phyloP scores from a whole-genome alignment of 2,888 invertebrate species.

The Furcula furcula region DNA sequence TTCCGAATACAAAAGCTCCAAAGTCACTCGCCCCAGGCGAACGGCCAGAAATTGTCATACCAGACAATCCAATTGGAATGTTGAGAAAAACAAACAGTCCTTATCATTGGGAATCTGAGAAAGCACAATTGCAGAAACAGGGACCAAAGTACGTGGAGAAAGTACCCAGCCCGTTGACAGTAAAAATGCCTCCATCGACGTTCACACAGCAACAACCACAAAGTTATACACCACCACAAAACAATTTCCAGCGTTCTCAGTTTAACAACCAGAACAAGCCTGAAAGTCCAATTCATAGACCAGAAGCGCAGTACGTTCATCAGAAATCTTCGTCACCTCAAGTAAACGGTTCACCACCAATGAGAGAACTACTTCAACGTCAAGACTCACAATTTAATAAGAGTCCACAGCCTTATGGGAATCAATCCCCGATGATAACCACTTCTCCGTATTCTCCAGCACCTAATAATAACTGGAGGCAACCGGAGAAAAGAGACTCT shows the following conservation, averaged over 20 bases:
- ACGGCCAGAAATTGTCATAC: slow-evolving; percentile 88
- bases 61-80: slow-evolving; percentile 87
- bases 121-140: slow-evolving; percentile 77
- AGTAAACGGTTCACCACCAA: slow-evolving; percentile 56
- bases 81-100: slow-evolving; percentile 86
- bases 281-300: slow-evolving; percentile 72
- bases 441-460: slow-evolving; percentile 64
- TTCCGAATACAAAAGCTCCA: slow-evolving; percentile 70
- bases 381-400: slow-evolving; percentile 79
- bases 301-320: slow-evolving; percentile 73
- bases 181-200: slow-evolving; percentile 65
- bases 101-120: slow-evolving; percentile 83
- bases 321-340: slow-evolving; percentile 60
- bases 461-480: slow-evolving; percentile 73
- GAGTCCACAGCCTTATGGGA: slow-evolving; percentile 71
- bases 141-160: slow-evolving; percentile 76
- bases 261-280: slow-evolving; percentile 53
- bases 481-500: slow-evolving; percentile 71
- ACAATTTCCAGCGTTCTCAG: slow-evolving; percentile 43
- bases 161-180: slow-evolving; percentile 71
- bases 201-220: slow-evolving; percentile 70
- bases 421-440: slow-evolving; percentile 55
- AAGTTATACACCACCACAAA: slow-evolving; percentile 57
- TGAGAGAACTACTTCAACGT: slow-evolving; percentile 64
- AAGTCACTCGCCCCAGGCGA: slow-evolving; percentile 81